These are phyloP conservation scores for Serranus cabrilla DNA, from an alignment of 2,797 vertebrate genomes.

Conservation along the genomic window DNA sequence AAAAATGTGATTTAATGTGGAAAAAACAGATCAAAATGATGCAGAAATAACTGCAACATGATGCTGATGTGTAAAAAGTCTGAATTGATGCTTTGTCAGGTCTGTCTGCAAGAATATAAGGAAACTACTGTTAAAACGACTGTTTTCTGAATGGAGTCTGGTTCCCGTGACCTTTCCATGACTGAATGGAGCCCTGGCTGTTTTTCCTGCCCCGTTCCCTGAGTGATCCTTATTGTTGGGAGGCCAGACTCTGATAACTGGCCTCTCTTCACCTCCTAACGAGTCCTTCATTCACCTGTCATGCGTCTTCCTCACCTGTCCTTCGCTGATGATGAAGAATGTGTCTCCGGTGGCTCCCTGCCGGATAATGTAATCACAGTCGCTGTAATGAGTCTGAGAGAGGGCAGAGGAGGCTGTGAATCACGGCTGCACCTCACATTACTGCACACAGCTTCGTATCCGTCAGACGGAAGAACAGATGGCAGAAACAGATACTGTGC, in stretches of 20 bases:
- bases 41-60: too few relatives aligned
- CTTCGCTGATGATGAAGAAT: constrained; percentile 87
- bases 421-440: constrained; percentile 1
- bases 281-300: background rate
- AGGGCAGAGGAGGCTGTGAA: constrained; percentile 10
- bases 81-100: too few relatives aligned
- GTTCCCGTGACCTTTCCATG: too few relatives aligned
- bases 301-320: constrained; percentile 78
- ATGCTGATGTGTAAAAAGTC: too few relatives aligned
- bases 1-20: too few relatives aligned
- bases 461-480: constrained; percentile 23
- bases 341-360: constrained; percentile 87
- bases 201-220: too few relatives aligned
- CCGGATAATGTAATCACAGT: constrained; percentile 84
- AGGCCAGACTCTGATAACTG: background rate
- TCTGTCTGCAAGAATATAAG: too few relatives aligned
- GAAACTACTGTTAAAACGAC: too few relatives aligned
- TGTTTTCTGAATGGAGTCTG: too few relatives aligned
- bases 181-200: too few relatives aligned
- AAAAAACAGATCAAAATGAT: too few relatives aligned
- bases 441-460: background rate
- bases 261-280: background rate
- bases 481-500: constrained; percentile 11
- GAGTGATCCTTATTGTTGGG: too few relatives aligned
- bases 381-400: constrained; percentile 80